Evolutionary conservation across 2,888 invertebrate genomes (phyloP).

Genomic region (Lasioglossum lativentre): DNA sequence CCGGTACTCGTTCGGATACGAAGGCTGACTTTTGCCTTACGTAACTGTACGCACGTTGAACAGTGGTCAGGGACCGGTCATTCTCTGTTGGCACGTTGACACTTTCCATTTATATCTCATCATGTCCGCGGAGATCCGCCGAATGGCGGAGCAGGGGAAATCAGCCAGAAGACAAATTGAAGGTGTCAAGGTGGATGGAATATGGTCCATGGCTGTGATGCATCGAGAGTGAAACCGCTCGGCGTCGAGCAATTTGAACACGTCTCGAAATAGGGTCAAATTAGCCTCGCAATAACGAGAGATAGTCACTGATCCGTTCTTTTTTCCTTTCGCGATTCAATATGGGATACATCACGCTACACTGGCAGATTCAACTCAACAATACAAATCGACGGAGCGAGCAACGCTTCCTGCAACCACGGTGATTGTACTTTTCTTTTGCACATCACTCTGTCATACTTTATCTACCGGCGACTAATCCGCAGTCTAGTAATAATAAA

Average conservation of each 20-base stretch:
- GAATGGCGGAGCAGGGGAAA: conserved; percentile 33
- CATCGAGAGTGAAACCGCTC: conserved; percentile 61
- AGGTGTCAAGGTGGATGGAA: conserved; percentile 57
- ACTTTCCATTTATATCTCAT: conserved; percentile 76
- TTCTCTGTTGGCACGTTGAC: conserved; percentile 72
- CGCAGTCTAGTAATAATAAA: too few species aligned
- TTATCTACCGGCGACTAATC: not conserved
- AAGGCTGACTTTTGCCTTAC: conserved; percentile 56
- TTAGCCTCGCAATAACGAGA: conserved; percentile 4
- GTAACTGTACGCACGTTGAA: conserved; percentile 64
- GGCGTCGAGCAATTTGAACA: conserved; percentile 23
- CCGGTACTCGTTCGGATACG: conserved; percentile 12
- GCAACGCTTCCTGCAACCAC: not conserved
- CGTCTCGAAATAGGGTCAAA: conserved; percentile 22
- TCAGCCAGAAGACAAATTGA: conserved; percentile 56
- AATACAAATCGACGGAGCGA: not conserved
- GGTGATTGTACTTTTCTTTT: not conserved
- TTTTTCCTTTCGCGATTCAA: not conserved
- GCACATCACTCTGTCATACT: not conserved
- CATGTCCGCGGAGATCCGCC: conserved; percentile 65
- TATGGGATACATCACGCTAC: not conserved
- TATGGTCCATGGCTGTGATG: conserved; percentile 48
- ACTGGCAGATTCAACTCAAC: not conserved
- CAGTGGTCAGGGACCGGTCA: conserved; percentile 66
- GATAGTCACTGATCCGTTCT: not conserved